Evolutionary conservation across 23 tunicate species (phyloP), one percentile per base, ranked within the genome.

Genomic region (Phallusia fumigata): DNA sequence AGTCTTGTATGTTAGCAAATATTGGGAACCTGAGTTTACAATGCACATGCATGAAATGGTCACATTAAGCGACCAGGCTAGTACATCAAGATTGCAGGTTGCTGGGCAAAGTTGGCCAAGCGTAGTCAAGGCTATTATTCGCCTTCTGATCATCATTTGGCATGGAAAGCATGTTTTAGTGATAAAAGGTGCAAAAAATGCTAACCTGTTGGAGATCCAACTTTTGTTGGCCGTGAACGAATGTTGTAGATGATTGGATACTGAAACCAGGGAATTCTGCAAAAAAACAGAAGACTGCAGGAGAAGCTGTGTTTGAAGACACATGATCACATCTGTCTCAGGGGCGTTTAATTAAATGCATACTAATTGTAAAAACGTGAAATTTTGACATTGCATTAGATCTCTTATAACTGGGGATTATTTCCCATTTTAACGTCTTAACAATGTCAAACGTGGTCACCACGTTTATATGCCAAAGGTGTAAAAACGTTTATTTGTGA

Each of bases 171-270:
- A 58, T 6, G 26, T 58, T 58, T 58, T 6, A 21, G 26, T 8
- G 18, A 13, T 51, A 13, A 51, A 6, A 58, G 13, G 15, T 21
- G 69, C 8, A 58, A 21, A 79, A 2, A 74, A 3, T 32, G 33
- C 13, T 18, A 30, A 93, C 97, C 97, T 86, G 98, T 94, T 16
- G 98, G 98, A 21, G 98, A 96, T 11, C 88, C 93, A 21, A 96
- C 91, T 78, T 84, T 91, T n/a, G 90, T 83, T 1, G 99, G 96
- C 22, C 99, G 69, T 12, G 99, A 96, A 0, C 99, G 96, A 33
- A 96, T 96, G 88, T 96, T 88, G 84, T 96, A 96, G 10, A 96
- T 91, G 53, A 96, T 85, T 36, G 99, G 99, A 64, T 91, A 96
- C 44, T 96, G 96, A 75, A 96, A 90, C 99, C 99, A 96, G 8